phyloP scores from a whole-genome alignment of 2,888 invertebrate species.

The Drosophila conformis region DNA sequence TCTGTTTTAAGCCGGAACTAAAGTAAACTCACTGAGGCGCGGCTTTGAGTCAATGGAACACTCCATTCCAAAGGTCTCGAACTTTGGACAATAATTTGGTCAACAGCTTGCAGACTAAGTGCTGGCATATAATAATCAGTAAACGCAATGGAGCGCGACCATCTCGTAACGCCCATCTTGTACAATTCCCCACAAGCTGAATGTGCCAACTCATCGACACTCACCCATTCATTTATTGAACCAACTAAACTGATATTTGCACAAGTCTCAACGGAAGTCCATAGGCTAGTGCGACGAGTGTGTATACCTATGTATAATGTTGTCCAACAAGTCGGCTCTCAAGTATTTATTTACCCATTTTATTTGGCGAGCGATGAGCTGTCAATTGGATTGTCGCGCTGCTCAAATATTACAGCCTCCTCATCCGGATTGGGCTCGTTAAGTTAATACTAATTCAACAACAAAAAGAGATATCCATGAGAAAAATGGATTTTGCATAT shows the following conservation, averaged over 20 bases:
- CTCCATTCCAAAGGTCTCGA: slow-evolving; percentile 28
- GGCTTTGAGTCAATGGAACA: slow-evolving; percentile 18
- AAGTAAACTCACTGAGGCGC: slow-evolving; percentile 28
- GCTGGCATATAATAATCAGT: slow-evolving; percentile 22
- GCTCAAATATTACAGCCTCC: slow-evolving; percentile 18
- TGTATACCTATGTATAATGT: not conserved
- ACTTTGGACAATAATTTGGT: slow-evolving; percentile 22
- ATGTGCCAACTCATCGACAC: slow-evolving; percentile 41
- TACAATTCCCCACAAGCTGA: not conserved
- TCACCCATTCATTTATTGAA: slow-evolving; percentile 35
- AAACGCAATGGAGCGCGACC: slow-evolving; percentile 52
- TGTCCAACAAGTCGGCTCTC: slow-evolving; percentile 38
- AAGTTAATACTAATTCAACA: slow-evolving; percentile 14
- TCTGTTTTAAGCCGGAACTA: slow-evolving; percentile 26
- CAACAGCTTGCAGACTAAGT: slow-evolving; percentile 24
- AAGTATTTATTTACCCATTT: slow-evolving; percentile 26
- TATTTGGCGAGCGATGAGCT: slow-evolving; percentile 37
- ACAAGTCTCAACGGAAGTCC: slow-evolving; percentile 40
- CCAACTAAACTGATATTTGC: slow-evolving; percentile 37
- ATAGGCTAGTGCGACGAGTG: slow-evolving; percentile 3
- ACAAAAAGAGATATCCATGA: not conserved
- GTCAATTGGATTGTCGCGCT: slow-evolving; percentile 35
- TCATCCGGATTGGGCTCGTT: not conserved
- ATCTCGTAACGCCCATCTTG: slow-evolving; percentile 12
- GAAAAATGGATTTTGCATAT: not conserved